Base-by-base conservation (phyloP, 23 tunicate species). In the Trididemnum miniatum region DNA sequence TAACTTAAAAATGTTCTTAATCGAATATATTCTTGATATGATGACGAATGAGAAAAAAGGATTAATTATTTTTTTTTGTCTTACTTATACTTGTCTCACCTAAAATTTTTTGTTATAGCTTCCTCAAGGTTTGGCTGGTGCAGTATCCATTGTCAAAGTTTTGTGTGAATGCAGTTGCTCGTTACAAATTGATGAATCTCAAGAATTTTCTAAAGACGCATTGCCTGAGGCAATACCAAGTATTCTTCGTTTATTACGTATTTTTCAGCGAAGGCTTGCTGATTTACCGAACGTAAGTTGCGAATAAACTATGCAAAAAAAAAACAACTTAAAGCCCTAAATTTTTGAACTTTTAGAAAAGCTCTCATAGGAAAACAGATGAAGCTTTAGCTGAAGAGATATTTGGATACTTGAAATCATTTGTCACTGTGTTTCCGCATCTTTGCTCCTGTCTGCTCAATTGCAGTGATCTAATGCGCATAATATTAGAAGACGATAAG, bases 191-290 rank as follows among this genome's bases (percentile, higher is more conserved):
- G 63, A 36, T 35, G 86, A 91, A 54, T 77, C 83, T 0, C 80
- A 76, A 20, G 97, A 85, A 82, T 85, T 91, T 75, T 63, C 75
- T 22, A 63, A 86, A 38, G 31, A 51, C 73, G 57, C 97, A 35
- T 37, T 91, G 22, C 90, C 90, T 9, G 81, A 83, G 80, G 87
- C 97, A 37, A 49, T 91, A 1, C 76, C 76, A 54, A 85, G 87
- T 2, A 67, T 38, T 31, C 34, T 91, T 0, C 71, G 65, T 2
- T 28, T 91, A 30, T 44, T 89, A 22, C 65, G 89, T 20, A 59
- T 38, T 4, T 74, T 91, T 91, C 86, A 85, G 31, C 86, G 80
- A 76, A 51, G 79, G 65, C 51, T 80, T 22, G 37, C 24, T n/a
- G 97, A 91, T 44, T 57, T 50, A 20, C 27, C 30, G 0, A 81